Base-by-base conservation (phyloP, 2,888 invertebrate species). In the Stenolophus ochropezus region DNA sequence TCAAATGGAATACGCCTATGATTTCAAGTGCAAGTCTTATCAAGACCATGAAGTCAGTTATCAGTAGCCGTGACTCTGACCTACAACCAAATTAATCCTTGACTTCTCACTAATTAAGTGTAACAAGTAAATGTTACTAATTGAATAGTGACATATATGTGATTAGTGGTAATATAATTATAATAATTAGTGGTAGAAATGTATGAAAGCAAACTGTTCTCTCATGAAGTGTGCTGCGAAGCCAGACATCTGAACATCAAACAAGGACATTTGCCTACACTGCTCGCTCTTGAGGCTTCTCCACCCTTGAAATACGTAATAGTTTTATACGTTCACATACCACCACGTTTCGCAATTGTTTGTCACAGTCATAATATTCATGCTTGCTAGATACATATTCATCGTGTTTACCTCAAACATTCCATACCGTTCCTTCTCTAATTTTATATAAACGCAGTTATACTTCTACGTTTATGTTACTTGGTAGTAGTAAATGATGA, bases 291-390 rank as follows among this genome's bases (percentile, higher is more conserved):
- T 61, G 33, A 42, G 77, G 77, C 47, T 77, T 77, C 77, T 77
- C 51, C 61, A 77, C 77, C 77, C 77, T 77, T 77, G 77, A 77
- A 77, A 77, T 58, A 20, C 14, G 49, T 53, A 75, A 75, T 75
- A 51, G 53, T 69, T 69, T 69, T 69, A 56, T 56, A 53, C 51
- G 56, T 56, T 56, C 20, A 56, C 20, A 42, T 56, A 21, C 56
- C 18, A 56, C 4, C 56, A 20, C 8, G 27, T 33, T 56, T 33
- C 20, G 20, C 65, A 27, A 69, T 56, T 56, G 56, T 56, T 56
- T 56, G 56, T 56, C n/a, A n/a, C n/a, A n/a, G 23, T 69, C 33
- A 33, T 6, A 20, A n/a, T 33, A 23, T 69, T 3, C 33, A 42
- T 69, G 61, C n/a, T n/a, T 69, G 25, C n/a, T 18, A 25, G 23